These are phyloP conservation scores for Argentina silus DNA, from an alignment of 2,797 vertebrate genomes.

Conservation along the genomic window DNA sequence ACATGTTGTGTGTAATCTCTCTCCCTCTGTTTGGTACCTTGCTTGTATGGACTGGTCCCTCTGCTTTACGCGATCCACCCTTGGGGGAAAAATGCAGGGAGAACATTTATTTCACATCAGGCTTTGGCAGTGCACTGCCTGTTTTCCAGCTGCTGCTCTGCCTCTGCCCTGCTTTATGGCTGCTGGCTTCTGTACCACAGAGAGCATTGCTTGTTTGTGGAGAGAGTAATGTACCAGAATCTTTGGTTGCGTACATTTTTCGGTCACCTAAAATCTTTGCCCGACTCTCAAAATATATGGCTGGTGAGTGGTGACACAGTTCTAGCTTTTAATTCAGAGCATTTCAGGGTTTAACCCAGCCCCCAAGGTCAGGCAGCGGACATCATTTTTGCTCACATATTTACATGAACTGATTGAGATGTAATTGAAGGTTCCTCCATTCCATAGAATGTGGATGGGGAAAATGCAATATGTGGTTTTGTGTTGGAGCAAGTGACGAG, in stretches of 20 bases:
- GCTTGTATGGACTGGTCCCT: slow-evolving; percentile 74
- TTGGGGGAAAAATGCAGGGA: slow-evolving; percentile 59
- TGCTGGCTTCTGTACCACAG: slow-evolving; percentile 11
- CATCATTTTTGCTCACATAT: slow-evolving; percentile 5
- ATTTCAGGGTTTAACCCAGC: slow-evolving; percentile 17
- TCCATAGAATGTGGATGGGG: not conserved
- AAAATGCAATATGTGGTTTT: not conserved
- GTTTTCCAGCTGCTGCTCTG: slow-evolving; percentile 41
- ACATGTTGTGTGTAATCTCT: slow-evolving; percentile 30
- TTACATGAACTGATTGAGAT: slow-evolving; percentile 1
- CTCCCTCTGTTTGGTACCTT: slow-evolving; percentile 38
- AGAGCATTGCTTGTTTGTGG: slow-evolving; percentile 11
- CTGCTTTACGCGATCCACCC: slow-evolving; percentile 62
- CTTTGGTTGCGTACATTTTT: slow-evolving; percentile 21
- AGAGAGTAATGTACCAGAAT: slow-evolving; percentile 14
- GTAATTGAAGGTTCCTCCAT: not conserved
- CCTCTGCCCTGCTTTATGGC: slow-evolving; percentile 7
- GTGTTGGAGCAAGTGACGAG: no score
- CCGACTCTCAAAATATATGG: slow-evolving; percentile 25
- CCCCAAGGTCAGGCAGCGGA: slow-evolving; percentile 31
- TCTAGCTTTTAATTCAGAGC: slow-evolving; percentile 37
- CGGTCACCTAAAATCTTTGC: slow-evolving; percentile 18
- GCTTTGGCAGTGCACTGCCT: slow-evolving; percentile 53
- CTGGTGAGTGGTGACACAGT: slow-evolving; percentile 24
- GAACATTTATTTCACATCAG: slow-evolving; percentile 61